Evolutionary conservation across 1,140 invertebrate genomes (phyloP), one percentile per base, ranked within the genome.

Genomic region (Mesaphorura yosii): DNA sequence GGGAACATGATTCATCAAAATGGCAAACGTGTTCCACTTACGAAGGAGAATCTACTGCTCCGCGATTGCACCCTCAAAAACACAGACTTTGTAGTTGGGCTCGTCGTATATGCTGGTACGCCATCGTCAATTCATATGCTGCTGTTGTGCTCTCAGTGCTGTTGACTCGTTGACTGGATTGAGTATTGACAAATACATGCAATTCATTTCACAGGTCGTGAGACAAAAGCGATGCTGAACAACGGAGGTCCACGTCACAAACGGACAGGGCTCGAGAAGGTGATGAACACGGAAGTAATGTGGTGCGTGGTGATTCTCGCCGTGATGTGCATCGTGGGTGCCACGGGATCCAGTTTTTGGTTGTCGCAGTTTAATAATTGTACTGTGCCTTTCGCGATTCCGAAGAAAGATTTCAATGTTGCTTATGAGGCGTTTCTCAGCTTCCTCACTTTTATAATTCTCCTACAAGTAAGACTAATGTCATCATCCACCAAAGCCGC

Each of bases 181-280:
- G n/a, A n/a, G n/a, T n/a, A n/a, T n/a, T n/a, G n/a, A n/a, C n/a
- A n/a, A n/a, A n/a, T n/a, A n/a, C n/a, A n/a, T n/a, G n/a, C n/a
- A n/a, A 6, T 38, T 51, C 58, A 19, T 51, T 55, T 67, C 66
- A 27, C 61, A 84, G 86, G 92, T 59, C 89, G 92, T 70, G 92
- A 98, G 74, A 95, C 92, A 1, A 98, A 97, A 73, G 89, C 92
- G 1, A 92, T 97, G 88, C 77, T 97, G 19, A 97, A 96, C 70
- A 97, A 96, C 70, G 86, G 89, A 58, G 90, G 90, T 51, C 90
- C 91, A 53, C 76, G 92, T 58, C 94, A 96, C 70, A 98, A 97
- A 71, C 79, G 89, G 59, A 95, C 90, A 42, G 80, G 83, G 48
- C 72, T 97, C 47, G 94, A 98, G 70, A 77, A 82, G 56, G 81